Evolutionary conservation across 2,888 invertebrate species (phyloP), one percentile per base, ranked within the genome.

Genomic region (Trachelus tabidus): DNA sequence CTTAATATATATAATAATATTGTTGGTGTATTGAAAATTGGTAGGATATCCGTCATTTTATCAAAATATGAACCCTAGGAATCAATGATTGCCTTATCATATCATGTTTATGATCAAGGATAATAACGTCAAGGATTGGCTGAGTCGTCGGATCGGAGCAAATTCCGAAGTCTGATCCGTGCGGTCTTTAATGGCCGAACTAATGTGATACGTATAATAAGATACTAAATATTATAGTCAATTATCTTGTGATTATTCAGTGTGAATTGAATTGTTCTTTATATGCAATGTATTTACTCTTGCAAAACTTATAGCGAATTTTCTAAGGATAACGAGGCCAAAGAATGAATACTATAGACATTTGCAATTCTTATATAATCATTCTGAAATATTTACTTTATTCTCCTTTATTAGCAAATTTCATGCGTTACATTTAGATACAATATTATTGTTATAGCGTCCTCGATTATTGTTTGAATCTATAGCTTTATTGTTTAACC

Each of bases 181-280:
- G 23, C 15, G 71, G 33, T 75, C 74, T 56, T 69, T 71, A 71
- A 76, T 73, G 76, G 79, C 80, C 77, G 76, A 81, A 81, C 33
- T 81, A 78, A 81, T 83, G 83, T 80, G 80, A 83, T 81, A 83
- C 81, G 77, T 83, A 83, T 80, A 77, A 75, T 81, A 83, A 81
- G 80, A 73, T 75, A 77, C 77, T 79, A 75, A 79, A 73, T 79
- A 81, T 80, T 75, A 80, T 81, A 83, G 80, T 81, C 76, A 79
- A 80, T 83, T 79, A 68, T 56, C 78, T 78, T 83, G 80, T 78
- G 76, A 80, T 81, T 77, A 79, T 75, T 73, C 69, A 68, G 74
- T 73, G 69, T 69, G 73, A 71, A 33, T 9, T 2, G 12, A 71
- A 71, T 71, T 31, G 15, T 71, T 33, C 31, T 30, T 71, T 31